Conservation (phyloP, 2,113 vertebrate species). For the Nesospiza acunhae region DNA sequence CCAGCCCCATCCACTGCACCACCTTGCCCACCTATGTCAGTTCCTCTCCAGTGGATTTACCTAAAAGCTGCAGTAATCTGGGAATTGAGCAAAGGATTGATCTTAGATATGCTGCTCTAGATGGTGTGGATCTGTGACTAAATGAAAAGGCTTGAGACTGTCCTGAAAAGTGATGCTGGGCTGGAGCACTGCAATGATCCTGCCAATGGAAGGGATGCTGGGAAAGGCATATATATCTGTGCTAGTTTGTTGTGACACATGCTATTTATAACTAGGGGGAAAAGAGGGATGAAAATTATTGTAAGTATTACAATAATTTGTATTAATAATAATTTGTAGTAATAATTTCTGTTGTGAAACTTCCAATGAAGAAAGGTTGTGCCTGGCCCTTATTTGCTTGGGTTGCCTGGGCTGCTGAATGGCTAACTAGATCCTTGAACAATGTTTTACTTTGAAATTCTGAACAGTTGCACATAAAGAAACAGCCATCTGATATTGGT, state of each 20-base stretch:
- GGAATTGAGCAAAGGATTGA: neutral
- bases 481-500: neutral
- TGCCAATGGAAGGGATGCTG: neutral
- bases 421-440: neutral
- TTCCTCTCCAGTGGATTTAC: neutral
- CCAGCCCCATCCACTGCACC: neutral
- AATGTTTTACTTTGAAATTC: neutral
- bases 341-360: neutral
- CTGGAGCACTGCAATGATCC: neutral
- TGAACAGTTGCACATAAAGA: neutral
- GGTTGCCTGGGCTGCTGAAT: neutral
- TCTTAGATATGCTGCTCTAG: neutral
- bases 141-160: neutral
- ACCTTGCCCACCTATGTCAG: rapidly evolving
- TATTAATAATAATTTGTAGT: neutral
- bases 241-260: neutral
- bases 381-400: neutral
- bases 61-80: neutral
- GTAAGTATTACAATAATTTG: neutral
- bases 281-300: neutral
- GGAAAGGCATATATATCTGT: neutral
- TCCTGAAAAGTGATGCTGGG: neutral
- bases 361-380: neutral
- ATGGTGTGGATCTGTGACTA: neutral
- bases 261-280: neutral